Evolutionary conservation across 35 echinoderm and acorn worm species (phyloP), one percentile per base, ranked within the genome.

Genomic region (Lytechinus variegatus): DNA sequence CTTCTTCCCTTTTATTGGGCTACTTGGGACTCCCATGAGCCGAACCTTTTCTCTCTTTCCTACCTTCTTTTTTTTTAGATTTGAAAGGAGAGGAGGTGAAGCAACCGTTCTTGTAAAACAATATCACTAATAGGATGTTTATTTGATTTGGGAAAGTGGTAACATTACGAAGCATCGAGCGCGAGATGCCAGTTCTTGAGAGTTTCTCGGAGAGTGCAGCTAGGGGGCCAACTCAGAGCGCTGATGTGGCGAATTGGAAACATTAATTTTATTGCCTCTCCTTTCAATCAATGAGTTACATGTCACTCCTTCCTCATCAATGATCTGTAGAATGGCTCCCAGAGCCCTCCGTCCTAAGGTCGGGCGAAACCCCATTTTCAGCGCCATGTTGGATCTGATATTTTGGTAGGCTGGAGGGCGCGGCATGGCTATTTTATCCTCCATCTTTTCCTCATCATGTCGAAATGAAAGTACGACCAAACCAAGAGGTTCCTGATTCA

Each of bases 61-160:
- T 90, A 21, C 88, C 88, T 54, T 44, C 88, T 10, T 44, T 54
- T 44, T 90, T 54, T 54, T 90, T 28, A 88, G 16, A 16, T 79
- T 24, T 79, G 66, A 90, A 90, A 90, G 52, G n/a, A 54, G 88
- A 90, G 88, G 88, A 90, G 88, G 52, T 90, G 88, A 57, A 93
- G 92, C 53, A 93, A 93, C 92, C 29, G 53, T 54, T 92, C 87
- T 96, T 96, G 95, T 96, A 96, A 96, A 96, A 96, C 95, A 96
- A 96, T 96, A 89, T 96, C 95, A 86, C 95, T 96, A 96, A 96
- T 96, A 92, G 89, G 95, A 57, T 96, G 95, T 96, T 96, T 96
- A 96, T 96, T 96, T 96, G 95, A 96, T 96, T 96, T 92, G 91
- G 57, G 52, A 24, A 54, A 87, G 58, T 60, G 95, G 61, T 93